Conservation (phyloP, 2,113 vertebrate genomes). For the cat (Felis catus) region F.catus_Fca126_mat1.0 CM031416.1:8365501-8366000, state of each 20-base stretch:
- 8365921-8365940: background rate
- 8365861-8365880: too few relatives aligned
- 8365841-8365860: background rate
- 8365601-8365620: background rate
- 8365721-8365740: background rate
- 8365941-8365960: fast-evolving
- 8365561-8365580: background rate
- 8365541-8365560: background rate
- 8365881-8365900: fast-evolving
- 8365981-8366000: background rate
- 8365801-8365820: background rate
- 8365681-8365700: background rate
- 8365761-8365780: too few relatives aligned
- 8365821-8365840: background rate
- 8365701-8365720: background rate
- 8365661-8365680: background rate
- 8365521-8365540: background rate
- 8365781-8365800: background rate
- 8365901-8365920: fast-evolving
- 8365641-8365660: background rate
- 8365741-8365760: background rate
- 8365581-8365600: background rate
- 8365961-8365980: background rate
- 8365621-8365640: background rate
- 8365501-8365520: background rate